Evolutionary conservation across 2,888 invertebrate species (phyloP).

Genomic region (Iselma pallidipennis): DNA sequence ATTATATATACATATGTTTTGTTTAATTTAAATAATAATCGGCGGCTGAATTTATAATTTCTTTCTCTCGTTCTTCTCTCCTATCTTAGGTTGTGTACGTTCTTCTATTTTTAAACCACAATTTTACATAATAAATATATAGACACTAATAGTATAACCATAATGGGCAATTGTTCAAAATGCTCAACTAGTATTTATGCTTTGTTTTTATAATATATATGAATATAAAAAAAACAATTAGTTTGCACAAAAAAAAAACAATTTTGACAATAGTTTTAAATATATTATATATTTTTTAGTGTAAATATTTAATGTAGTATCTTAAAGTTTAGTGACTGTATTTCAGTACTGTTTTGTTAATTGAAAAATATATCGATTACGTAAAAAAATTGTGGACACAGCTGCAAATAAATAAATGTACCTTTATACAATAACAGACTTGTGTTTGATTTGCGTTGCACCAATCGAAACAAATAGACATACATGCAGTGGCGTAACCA

Average conservation of each 20-base stretch:
- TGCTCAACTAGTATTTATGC: constrained; percentile 32
- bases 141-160: no score
- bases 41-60: constrained; percentile 14
- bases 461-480: no score
- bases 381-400: constrained; percentile 46
- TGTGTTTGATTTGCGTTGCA: no score
- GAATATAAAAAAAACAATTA: constrained; percentile 7
- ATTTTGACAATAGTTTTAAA: constrained; percentile 48
- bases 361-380: constrained; percentile 40
- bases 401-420: constrained; percentile 48
- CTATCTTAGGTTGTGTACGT: not conserved
- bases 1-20: constrained; percentile 36
- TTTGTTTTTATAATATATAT: constrained; percentile 27
- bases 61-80: not conserved
- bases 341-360: constrained; percentile 41
- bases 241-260: constrained; percentile 41
- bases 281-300: no score
- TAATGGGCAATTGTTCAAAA: constrained; percentile 27
- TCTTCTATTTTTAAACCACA: not conserved
- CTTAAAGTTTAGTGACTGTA: constrained; percentile 42
- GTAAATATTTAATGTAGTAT: constrained; percentile 45
- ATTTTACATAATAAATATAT: constrained; percentile 17
- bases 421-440: constrained; percentile 44
- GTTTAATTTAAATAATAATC: constrained; percentile 10
- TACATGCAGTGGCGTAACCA: no score